phyloP scores from a whole-genome alignment of 2,888 invertebrate genomes.

The Dasysyrphus tricinctus region DNA sequence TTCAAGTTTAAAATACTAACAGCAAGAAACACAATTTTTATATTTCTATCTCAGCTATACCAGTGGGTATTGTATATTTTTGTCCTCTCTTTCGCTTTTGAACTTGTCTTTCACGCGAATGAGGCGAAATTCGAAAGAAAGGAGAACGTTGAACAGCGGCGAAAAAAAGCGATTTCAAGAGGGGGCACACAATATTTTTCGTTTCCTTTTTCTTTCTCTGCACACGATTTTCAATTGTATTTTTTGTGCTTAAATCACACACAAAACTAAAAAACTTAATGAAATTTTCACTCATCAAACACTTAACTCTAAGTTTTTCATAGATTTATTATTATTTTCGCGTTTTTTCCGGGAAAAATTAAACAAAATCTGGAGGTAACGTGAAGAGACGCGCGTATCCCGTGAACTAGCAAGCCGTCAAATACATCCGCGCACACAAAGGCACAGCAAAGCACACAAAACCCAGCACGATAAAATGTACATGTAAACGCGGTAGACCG shows the following conservation, averaged over 20 bases:
- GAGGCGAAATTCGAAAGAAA: conserved; percentile 50
- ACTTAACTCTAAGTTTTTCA: conserved; percentile 78
- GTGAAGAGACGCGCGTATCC: conserved; percentile 83
- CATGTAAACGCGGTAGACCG: conserved; percentile 44
- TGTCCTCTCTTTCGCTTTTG: conserved; percentile 62
- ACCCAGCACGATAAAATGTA: conserved; percentile 20
- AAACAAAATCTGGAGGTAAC: conserved; percentile 81
- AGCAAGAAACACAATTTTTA: conserved; percentile 55
- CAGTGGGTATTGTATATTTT: conserved; percentile 57
- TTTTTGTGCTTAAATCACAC: conserved; percentile 78
- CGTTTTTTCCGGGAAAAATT: conserved; percentile 80
- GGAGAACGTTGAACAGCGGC: conserved; percentile 46
- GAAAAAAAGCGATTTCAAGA: conserved; percentile 43
- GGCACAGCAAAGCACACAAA: conserved; percentile 50
- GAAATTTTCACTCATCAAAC: conserved; percentile 75
- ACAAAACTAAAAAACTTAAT: conserved; percentile 76
- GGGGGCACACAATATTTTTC: conserved; percentile 56
- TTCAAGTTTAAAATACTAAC: conserved; percentile 60
- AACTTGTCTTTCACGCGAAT: conserved; percentile 60
- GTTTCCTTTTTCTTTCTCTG: conserved; percentile 56
- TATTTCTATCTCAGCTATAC: conserved; percentile 53
- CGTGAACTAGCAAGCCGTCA: conserved; percentile 81
- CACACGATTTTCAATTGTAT: conserved; percentile 78
- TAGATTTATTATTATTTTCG: conserved; percentile 78
- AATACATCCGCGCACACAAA: conserved; percentile 79